Conservation (phyloP, 2,797 vertebrate genomes). For the Xyrichtys novacula region DNA sequence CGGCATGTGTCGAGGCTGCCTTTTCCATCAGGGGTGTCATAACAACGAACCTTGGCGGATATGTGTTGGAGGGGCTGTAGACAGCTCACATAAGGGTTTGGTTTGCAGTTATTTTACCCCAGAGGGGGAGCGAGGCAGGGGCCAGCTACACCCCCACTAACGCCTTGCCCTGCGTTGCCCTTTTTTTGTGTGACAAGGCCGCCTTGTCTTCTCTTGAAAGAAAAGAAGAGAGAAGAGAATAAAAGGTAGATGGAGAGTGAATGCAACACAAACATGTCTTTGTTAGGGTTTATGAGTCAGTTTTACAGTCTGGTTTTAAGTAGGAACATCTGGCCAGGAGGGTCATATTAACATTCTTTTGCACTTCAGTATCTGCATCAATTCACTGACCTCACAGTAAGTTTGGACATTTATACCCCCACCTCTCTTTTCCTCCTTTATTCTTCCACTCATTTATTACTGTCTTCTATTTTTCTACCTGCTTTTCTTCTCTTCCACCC, state of each 20-base stretch:
- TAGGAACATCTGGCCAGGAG: constrained; percentile 75
- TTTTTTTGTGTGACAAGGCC: constrained; percentile 65
- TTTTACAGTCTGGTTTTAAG: constrained; percentile 69
- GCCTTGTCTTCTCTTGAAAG: constrained; percentile 62
- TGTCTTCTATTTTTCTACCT: constrained; percentile 31
- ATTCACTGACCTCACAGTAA: constrained; percentile 61
- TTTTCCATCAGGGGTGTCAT: constrained; percentile 65
- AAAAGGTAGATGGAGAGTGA: constrained; percentile 52
- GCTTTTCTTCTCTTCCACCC: constrained; percentile 11
- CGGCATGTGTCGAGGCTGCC: constrained; percentile 41
- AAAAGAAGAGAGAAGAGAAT: constrained; percentile 15
- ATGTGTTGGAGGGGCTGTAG: constrained; percentile 56
- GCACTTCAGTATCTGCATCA: constrained; percentile 66
- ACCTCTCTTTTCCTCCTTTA: constrained; percentile 31
- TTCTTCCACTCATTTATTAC: constrained; percentile 43
- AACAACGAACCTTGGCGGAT: constrained; percentile 67
- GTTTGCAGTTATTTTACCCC: constrained; percentile 82
- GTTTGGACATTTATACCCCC: constrained; percentile 55
- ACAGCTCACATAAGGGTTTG: constrained; percentile 81
- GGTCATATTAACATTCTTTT: constrained; percentile 75
- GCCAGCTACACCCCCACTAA: constrained; percentile 36
- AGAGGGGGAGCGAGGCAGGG: constrained; percentile 60
- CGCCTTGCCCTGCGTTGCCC: constrained; percentile 60
- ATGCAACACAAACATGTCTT: constrained; percentile 53
- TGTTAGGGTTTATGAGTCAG: constrained; percentile 62